These are phyloP conservation scores for Rhinophrynus dorsalis DNA, from an alignment of 2,797 vertebrate genomes.

Conservation along the genomic window DNA sequence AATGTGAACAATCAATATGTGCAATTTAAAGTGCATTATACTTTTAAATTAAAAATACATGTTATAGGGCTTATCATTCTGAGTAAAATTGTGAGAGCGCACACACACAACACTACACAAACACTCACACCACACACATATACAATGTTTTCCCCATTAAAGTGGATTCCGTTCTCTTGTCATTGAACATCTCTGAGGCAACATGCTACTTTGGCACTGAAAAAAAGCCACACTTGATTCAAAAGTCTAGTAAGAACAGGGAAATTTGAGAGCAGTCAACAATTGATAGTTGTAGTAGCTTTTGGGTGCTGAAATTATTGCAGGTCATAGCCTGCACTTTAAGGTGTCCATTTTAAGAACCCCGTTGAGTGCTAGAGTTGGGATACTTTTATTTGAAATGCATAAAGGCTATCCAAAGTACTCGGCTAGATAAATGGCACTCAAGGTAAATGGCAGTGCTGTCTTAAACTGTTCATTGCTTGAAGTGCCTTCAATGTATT, in stretches of 20 bases:
- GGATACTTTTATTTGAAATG: constrained; percentile 17
- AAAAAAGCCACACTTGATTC: neutral
- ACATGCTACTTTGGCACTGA: neutral
- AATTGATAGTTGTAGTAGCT: neutral
- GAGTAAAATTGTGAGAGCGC: too few species aligned
- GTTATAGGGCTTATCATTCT: too few species aligned
- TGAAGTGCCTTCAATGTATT: neutral
- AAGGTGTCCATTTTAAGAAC: neutral
- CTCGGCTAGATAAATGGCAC: constrained; percentile 25
- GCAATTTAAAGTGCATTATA: too few species aligned
- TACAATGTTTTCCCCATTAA: too few species aligned
- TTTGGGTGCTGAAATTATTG: neutral
- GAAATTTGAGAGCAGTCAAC: neutral
- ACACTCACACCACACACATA: too few species aligned
- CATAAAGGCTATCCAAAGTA: neutral
- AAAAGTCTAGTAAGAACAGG: neutral
- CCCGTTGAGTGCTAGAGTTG: constrained; percentile 1
- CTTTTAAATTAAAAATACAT: too few species aligned
- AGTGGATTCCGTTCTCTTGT: too few species aligned
- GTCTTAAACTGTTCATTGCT: neutral
- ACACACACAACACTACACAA: too few species aligned
- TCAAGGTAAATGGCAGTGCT: constrained; percentile 14
- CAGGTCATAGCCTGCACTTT: constrained; percentile 9
- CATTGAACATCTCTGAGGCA: neutral
- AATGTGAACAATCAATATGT: too few species aligned